Base-by-base conservation (phyloP, 2,113 vertebrate species). In the Solenodon paradoxus region DNA sequence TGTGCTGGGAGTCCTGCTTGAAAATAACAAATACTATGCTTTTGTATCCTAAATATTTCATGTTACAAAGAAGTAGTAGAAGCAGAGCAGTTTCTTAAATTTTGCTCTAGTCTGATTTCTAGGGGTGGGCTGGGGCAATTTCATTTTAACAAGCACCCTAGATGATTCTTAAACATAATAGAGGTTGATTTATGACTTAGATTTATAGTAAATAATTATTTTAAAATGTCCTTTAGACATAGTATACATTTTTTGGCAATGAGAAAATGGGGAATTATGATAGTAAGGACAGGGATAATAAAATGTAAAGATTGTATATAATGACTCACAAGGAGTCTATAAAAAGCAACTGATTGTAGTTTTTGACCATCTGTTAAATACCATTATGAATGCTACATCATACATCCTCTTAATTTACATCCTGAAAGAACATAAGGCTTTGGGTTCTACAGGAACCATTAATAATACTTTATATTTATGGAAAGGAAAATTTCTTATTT, bases 281-380 rank as follows among this genome's bases (percentile, higher is more conserved):
- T 63, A 82, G 15, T 9, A 64, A 53, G 35, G 69, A 71, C 8
- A 6, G 38, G 10, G 15, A 78, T 51, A 51, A 51, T 80, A 77
- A 90, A 88, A 80, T 47, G n/a, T 90, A 61, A 79, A 69, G 11
- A 28, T 74, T 20, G 3, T 85, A 6, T 80, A 28, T 71, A 26
- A n/a, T 89, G 84, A 89, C 10, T 40, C 17, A 51, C 57, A 74
- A 47, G 16, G 30, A 79, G 13, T 57, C 71, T 88, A 32, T 93
- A 49, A 88, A 94, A 88, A 88, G 80, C 45, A 57, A 32, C 16
- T 74, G 45, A 92, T 35, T 78, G 4, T 66, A 57, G 26, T 88
- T 91, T 95, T n/a, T 94, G 47, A 86, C 94, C 81, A 92, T 90
- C 45, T 87, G 57, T 84, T 74, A 95, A 84, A 35, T 93, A 71